Percentiles rank a stretch among this genome's conserved stretches.
These are phyloP conservation scores for Trematocara caparti DNA, from an alignment of 2,797 vertebrate genomes.

Conservation along the genomic window DNA sequence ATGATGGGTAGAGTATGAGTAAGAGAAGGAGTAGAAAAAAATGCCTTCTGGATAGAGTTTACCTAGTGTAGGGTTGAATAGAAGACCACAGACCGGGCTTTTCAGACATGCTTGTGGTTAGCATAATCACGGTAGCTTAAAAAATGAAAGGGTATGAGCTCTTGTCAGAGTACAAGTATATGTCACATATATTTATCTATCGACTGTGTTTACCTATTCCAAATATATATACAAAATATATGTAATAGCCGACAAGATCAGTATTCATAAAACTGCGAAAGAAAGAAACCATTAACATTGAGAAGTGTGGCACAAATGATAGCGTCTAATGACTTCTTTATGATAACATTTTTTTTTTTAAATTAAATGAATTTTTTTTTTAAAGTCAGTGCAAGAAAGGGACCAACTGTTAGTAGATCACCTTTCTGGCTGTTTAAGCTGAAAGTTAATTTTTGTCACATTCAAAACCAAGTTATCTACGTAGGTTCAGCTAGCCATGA, in stretches of 20 bases:
- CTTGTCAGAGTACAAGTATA: conserved; percentile 13
- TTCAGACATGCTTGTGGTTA: conserved; percentile 54
- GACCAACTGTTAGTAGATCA: background rate
- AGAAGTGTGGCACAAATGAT: no score
- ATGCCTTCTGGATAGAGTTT: conserved; percentile 64
- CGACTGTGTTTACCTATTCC: background rate
- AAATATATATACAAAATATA: background rate
- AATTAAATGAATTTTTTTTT: no score
- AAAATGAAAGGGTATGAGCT: conserved; percentile 31
- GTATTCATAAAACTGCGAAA: background rate
- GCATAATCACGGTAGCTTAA: conserved; percentile 52
- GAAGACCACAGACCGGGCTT: conserved; percentile 49
- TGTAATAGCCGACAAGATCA: background rate
- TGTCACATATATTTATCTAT: background rate
- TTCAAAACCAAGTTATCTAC: background rate
- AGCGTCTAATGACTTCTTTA: no score
- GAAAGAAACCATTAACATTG: background rate
- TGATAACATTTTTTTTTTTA: no score
- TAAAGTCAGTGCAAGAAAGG: background rate
- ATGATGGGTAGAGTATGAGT: conserved; percentile 51
- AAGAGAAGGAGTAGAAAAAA: conserved; percentile 45
- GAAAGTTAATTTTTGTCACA: no score
- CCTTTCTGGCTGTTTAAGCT: background rate
- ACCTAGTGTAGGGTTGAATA: conserved; percentile 60
- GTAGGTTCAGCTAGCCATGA: background rate